Evolutionary conservation across 2,113 vertebrate species (phyloP), one percentile per base, ranked within the genome.

Genomic region (Bubo scandiacus): DNA sequence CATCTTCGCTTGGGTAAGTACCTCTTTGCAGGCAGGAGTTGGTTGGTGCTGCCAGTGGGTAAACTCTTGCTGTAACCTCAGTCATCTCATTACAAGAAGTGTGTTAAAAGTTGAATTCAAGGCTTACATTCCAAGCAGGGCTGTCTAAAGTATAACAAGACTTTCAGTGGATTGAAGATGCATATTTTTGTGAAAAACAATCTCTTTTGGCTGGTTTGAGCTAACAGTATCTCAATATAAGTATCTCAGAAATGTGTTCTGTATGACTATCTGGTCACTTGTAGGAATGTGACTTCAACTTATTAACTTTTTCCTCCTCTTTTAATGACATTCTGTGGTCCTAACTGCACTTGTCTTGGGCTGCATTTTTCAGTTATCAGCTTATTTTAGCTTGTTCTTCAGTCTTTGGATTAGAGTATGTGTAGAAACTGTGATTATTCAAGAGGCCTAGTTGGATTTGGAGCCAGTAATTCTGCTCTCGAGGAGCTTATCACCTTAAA

Each of bases 341-440:
- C n/a, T 78, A 79, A 27, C 42, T 74, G 52, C 77, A n/a, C 73
- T 92, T 74, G 40, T 54, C 42, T 71, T 79, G 74, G 45, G 15
- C 83, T 82, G n/a, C 90, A 73, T 96, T 95, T 87, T 84, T 90
- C 74, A 77, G 27, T 42, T 90, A 32, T 91, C 90, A 88, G 66
- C 21, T 57, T 65, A 12, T 72, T 75, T 79, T 90, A 88, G 30
- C 30, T 80, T 75, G 29, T 22, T 89, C 63, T 89, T 74, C 6
- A 3, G 9, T 42, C 13, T 91, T 85, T 68, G 40, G 18, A 17
- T 59, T 70, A 51, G 22, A 78, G 5, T 65, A 14, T 54, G 23
- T 85, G 57, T 45, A 43, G 81, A 42, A 95, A 80, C 27, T 43
- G 5, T 74, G 42, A 40, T 84, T 83, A 67, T 81, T 94, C 32